phyloP scores from a whole-genome alignment of 2,113 vertebrate genomes.

The Leptocoma aspasia region DNA sequence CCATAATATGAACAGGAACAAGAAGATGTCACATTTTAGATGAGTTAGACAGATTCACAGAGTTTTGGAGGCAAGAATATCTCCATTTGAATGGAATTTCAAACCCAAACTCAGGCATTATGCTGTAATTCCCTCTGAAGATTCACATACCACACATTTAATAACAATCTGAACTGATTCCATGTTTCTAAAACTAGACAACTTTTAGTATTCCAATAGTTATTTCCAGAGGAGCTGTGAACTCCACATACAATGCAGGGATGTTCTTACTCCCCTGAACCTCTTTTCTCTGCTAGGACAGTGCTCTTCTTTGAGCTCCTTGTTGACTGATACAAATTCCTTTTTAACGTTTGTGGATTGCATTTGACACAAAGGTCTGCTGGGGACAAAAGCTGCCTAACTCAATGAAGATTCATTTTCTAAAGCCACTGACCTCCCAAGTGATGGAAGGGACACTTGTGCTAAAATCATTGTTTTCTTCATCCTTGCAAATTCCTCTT shows the following conservation, averaged over 20 bases:
- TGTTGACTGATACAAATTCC: background rate
- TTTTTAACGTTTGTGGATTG: background rate
- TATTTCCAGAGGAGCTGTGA: background rate
- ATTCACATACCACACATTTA: background rate
- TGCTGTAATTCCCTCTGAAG: constrained; percentile 2
- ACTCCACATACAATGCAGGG: background rate
- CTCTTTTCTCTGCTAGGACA: background rate
- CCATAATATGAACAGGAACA: background rate
- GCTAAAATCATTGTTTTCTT: background rate
- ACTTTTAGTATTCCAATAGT: background rate
- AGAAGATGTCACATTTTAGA: constrained; percentile 9
- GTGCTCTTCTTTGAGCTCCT: background rate
- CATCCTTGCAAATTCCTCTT: background rate
- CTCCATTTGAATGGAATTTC: constrained; percentile 27
- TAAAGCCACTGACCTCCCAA: background rate
- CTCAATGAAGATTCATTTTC: background rate
- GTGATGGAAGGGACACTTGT: background rate
- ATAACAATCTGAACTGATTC: background rate
- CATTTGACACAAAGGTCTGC: background rate
- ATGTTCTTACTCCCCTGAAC: background rate
- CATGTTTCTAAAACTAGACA: background rate
- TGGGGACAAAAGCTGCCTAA: background rate
- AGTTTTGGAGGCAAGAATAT: background rate
- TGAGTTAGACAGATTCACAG: background rate
- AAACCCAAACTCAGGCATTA: background rate